phyloP scores from a whole-genome alignment of 2,113 vertebrate genomes.

The Phaethon lepturus region DNA sequence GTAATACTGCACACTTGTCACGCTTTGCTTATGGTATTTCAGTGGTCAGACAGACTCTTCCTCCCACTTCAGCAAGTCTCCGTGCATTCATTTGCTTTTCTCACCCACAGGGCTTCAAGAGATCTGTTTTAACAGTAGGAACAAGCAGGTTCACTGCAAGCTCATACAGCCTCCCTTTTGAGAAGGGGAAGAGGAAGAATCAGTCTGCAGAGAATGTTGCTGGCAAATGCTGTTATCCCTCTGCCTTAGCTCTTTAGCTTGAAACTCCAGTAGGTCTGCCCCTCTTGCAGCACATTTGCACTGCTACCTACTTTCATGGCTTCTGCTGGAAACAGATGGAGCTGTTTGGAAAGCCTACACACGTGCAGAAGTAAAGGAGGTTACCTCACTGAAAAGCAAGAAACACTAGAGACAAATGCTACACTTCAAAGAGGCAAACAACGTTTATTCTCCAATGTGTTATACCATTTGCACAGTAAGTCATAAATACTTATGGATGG shows the following conservation, averaged over 20 bases:
- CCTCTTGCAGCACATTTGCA: neutral
- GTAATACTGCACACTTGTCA: fast-evolving
- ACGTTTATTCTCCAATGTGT: neutral
- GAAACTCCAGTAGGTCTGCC: neutral
- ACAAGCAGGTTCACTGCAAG: neutral
- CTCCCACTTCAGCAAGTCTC: neutral
- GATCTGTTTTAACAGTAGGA: neutral
- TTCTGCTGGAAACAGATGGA: neutral
- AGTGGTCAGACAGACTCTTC: neutral
- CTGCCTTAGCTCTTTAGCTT: neutral
- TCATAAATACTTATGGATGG: no score
- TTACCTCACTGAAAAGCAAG: neutral
- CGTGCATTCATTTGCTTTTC: neutral
- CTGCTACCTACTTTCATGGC: neutral
- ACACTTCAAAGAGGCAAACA: neutral
- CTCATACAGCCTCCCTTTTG: neutral
- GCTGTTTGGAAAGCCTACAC: neutral
- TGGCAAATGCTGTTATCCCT: neutral
- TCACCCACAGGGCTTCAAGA: neutral
- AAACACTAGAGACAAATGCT: neutral
- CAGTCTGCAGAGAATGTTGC: neutral
- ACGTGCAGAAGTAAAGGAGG: neutral
- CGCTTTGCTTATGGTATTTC: neutral
- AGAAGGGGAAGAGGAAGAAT: neutral
- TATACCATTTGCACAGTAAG: neutral